Evolutionary conservation across 1,140 invertebrate genomes (phyloP).

Genomic region (Lamellibrachia luymesi): DNA sequence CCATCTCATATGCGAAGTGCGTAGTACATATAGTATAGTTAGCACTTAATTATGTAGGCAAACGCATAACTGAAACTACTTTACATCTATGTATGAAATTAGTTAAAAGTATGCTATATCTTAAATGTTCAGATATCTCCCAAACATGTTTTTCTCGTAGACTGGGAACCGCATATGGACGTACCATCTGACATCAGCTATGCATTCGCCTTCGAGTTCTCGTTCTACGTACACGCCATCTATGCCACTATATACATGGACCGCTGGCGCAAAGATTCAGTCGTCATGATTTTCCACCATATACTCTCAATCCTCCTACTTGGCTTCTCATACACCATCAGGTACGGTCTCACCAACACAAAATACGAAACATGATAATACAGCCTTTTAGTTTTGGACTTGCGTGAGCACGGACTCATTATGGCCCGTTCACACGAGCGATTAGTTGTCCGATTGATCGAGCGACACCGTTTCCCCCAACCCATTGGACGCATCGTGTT

Average conservation of each 20-base stretch:
- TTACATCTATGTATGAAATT: not conserved
- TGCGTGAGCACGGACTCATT: too few species aligned
- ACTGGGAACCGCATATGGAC: slow-evolving; percentile 26
- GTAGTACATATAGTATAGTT: too few species aligned
- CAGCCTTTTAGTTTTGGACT: too few species aligned
- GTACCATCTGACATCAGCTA: slow-evolving; percentile 48
- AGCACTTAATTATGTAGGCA: too few species aligned
- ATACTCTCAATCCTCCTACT: slow-evolving; percentile 53
- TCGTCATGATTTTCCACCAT: slow-evolving; percentile 57
- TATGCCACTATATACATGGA: slow-evolving; percentile 59
- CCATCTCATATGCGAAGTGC: too few species aligned
- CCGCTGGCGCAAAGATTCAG: slow-evolving; percentile 54
- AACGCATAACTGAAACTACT: too few species aligned
- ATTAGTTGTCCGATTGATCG: too few species aligned
- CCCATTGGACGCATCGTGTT: too few species aligned
- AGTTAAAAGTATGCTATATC: not conserved
- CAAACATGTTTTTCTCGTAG: not conserved
- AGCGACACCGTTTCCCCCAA: too few species aligned
- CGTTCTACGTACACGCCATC: slow-evolving; percentile 58
- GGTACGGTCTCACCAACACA: slow-evolving; percentile 31
- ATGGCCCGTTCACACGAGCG: too few species aligned
- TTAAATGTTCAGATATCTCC: too few species aligned
- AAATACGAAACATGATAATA: too few species aligned
- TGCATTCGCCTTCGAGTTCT: slow-evolving; percentile 53
- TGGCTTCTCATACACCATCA: slow-evolving; percentile 49